Conservation (phyloP, 2,888 invertebrate species). For the Meteorus cinctellus region DNA sequence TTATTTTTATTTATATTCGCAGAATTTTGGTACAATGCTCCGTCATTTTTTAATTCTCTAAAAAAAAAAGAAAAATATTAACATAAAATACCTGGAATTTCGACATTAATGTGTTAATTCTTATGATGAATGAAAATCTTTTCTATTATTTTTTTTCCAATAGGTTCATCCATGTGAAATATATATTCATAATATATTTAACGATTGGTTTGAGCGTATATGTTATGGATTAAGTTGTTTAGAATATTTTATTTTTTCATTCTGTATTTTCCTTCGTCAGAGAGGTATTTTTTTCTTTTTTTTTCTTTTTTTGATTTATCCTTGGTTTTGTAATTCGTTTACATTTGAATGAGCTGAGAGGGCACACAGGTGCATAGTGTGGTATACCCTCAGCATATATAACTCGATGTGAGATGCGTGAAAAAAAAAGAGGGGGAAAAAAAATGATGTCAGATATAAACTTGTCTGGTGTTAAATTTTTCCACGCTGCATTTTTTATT, state of each 20-base stretch:
- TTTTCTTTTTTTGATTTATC: neutral
- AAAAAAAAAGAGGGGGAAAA: neutral
- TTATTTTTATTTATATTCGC: too few relatives aligned
- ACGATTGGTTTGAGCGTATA: neutral
- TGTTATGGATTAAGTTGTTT: neutral
- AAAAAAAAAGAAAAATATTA: too few relatives aligned
- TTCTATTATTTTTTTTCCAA: neutral
- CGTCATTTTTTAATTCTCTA: too few relatives aligned
- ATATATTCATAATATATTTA: neutral
- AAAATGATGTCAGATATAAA: slow-evolving; percentile 6
- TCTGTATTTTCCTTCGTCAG: neutral
- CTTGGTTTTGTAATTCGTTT: slow-evolving; percentile 6
- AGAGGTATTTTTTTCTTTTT: neutral
- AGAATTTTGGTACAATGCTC: too few relatives aligned
- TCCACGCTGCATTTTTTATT: slow-evolving; percentile 8
- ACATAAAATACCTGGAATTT: too few relatives aligned
- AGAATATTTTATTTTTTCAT: neutral
- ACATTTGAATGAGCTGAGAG: slow-evolving; percentile 15
- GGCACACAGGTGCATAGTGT: neutral
- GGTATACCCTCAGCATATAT: neutral
- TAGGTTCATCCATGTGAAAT: neutral
- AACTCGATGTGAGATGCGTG: slow-evolving; percentile 15
- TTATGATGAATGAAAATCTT: neutral
- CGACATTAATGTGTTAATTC: too few relatives aligned
- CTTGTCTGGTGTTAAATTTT: slow-evolving; percentile 15